These are phyloP conservation scores for Sarcoramphus papa DNA, from an alignment of 2,797 vertebrate species.

Conservation along the genomic window DNA sequence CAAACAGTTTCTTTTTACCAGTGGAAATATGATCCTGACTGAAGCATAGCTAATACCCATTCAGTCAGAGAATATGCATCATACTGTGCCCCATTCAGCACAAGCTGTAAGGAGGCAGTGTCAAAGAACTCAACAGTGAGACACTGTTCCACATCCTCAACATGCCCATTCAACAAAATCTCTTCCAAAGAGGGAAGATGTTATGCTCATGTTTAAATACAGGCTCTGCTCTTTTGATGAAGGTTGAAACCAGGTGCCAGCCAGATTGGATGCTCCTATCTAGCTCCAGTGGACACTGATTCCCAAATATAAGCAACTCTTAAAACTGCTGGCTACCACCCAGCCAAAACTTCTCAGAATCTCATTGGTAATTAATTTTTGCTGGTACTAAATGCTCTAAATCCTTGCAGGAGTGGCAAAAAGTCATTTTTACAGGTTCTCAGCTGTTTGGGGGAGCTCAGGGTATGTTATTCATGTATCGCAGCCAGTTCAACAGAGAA, in stretches of 20 bases:
- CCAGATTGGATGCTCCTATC: neutral
- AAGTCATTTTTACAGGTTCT: neutral
- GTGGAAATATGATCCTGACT: constrained; percentile 10
- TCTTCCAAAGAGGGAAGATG: neutral
- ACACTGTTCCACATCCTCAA: constrained; percentile 40
- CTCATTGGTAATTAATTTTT: neutral
- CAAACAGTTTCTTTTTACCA: constrained; percentile 32
- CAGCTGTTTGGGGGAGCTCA: neutral
- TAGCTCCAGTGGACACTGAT: neutral
- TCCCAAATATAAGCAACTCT: neutral
- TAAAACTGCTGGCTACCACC: neutral
- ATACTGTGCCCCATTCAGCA: constrained; percentile 31
- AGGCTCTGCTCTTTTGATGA: constrained; percentile 5
- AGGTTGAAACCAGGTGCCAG: neutral
- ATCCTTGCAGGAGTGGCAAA: neutral
- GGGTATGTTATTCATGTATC: accelerated
- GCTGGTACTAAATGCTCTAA: neutral
- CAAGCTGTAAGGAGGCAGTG: constrained; percentile 30
- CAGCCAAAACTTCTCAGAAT: neutral
- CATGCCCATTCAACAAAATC: constrained; percentile 5
- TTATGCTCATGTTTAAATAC: constrained; percentile 9
- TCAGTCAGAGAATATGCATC: constrained; percentile 35
- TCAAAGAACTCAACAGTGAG: constrained; percentile 15
- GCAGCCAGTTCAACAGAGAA: neutral
- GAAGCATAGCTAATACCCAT: constrained; percentile 55